Evolutionary conservation across 2,113 vertebrate genomes (phyloP), one percentile per base, ranked within the genome.

Genomic region (Garra rufa): DNA sequence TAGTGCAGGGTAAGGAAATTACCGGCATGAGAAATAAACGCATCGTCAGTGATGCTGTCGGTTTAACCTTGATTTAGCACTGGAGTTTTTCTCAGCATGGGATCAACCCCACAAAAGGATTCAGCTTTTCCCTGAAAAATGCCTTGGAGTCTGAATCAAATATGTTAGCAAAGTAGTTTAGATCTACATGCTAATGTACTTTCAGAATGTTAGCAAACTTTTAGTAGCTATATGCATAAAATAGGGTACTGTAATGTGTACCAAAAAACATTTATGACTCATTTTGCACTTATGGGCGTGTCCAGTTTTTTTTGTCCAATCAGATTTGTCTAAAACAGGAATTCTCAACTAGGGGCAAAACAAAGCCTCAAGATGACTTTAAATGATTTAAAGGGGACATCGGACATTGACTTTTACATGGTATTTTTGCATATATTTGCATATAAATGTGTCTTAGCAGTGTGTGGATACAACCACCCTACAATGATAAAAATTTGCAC

Each of bases 1-100:
- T 34, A 57, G 10, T 48, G 44, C 44, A 83, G 75, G 38, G 70
- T 50, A 84, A 81, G 70, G 43, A 73, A 81, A 87, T 81, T 71
- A 70, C 24, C 9, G 43, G 15, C 28, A 55, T 73, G 30, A 71
- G 13, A 75, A 73, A 15, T 50, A 34, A 55, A 61, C 55, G 28
- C 38, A 46, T 57, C 21, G 26, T 75, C 63, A 61, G 61, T 59
- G 21, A 67, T 30, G 41, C 6, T 82, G 50, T 26, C 67, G 43
- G 50, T 82, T 82, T 82, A 82, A 82, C 52, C 81, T 43, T 83
- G 38, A 75, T 48, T 83, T 65, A 71, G 3, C 48, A 21, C 6
- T 24, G 15, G 8, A 10, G 24, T 26, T 24, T 6, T 57, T 44
- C 50, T 71, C 26, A 71, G 28, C 26, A 9, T 11, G 13, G 46